Evolutionary conservation across 2,797 vertebrate genomes (phyloP).

Genomic region (Chelon auratus): DNA sequence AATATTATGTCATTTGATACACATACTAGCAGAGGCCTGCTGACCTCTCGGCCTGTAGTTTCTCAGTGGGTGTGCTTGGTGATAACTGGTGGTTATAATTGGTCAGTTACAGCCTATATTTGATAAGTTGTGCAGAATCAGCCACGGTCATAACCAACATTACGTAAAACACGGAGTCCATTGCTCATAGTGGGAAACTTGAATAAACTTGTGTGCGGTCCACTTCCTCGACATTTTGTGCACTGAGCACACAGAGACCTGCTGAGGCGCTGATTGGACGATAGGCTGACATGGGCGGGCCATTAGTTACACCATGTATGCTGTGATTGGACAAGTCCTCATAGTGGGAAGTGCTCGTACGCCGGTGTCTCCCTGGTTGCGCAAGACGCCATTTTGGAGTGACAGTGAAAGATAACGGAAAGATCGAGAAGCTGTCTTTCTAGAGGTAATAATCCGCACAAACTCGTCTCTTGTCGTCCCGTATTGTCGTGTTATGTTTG

Average conservation of each 20-base stretch:
- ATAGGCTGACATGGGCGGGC: constrained; percentile 15
- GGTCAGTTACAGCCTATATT: no score
- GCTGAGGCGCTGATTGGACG: constrained; percentile 54
- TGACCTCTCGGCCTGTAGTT: neutral
- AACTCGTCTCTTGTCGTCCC: neutral
- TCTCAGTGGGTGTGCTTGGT: no score
- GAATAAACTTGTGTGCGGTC: constrained; percentile 58
- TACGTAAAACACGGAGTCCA: neutral
- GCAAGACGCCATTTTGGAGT: constrained; percentile 89
- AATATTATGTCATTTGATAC: neutral
- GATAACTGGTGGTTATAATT: no score
- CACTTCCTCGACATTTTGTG: constrained; percentile 83
- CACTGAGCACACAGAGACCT: constrained; percentile 14
- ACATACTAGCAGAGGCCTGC: neutral
- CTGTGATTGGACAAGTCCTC: constrained; percentile 69
- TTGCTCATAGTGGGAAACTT: constrained; percentile 51
- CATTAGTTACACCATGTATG: neutral
- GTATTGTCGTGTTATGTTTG: neutral
- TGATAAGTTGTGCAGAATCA: neutral
- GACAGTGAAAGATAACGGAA: constrained; percentile 81
- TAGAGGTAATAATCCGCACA: constrained; percentile 72
- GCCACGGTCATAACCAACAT: neutral
- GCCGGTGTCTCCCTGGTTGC: constrained; percentile 82
- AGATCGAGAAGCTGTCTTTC: constrained; percentile 80
- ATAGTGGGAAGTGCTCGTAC: constrained; percentile 72